Percentiles rank a stretch among this genome's conserved stretches.
Evolutionary conservation across 2,113 vertebrate species (phyloP).

Genomic region (Noctilio leporinus): DNA sequence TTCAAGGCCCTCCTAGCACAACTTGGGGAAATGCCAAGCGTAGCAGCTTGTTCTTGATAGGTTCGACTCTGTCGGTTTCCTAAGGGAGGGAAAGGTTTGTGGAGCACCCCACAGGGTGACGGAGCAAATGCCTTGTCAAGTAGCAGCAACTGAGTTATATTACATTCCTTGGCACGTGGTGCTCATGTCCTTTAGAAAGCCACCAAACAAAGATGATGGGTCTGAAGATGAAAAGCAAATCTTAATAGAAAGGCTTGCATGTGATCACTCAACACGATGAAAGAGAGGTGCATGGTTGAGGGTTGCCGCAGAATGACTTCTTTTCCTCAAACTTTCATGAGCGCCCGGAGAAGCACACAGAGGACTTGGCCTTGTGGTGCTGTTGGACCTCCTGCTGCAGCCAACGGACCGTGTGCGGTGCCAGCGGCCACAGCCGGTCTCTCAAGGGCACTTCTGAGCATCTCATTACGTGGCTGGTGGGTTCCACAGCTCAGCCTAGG

Average conservation of each 20-base stretch:
- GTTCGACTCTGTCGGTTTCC: slow-evolving; percentile 26
- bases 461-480: neutral
- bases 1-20: slow-evolving; percentile 41
- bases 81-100: slow-evolving; percentile 16
- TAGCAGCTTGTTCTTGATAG: slow-evolving; percentile 28
- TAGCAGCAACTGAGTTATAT: neutral
- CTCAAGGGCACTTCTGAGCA: neutral
- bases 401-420: neutral
- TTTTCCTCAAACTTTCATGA: neutral
- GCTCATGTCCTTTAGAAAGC: neutral
- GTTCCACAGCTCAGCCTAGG: neutral
- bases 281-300: neutral
- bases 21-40: slow-evolving; percentile 50
- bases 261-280: neutral
- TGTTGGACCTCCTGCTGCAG: neutral
- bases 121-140: neutral
- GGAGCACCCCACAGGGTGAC: neutral
- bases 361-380: neutral
- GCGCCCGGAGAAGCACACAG: neutral
- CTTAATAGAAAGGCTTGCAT: neutral
- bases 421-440: neutral
- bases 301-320: neutral
- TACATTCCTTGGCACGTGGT: neutral
- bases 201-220: neutral
- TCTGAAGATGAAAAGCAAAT: slow-evolving; percentile 17